Percentiles rank a stretch among this genome's conserved stretches.
phyloP scores from a whole-genome alignment of 2,888 invertebrate genomes.

The Tetragonisca angustula region DNA sequence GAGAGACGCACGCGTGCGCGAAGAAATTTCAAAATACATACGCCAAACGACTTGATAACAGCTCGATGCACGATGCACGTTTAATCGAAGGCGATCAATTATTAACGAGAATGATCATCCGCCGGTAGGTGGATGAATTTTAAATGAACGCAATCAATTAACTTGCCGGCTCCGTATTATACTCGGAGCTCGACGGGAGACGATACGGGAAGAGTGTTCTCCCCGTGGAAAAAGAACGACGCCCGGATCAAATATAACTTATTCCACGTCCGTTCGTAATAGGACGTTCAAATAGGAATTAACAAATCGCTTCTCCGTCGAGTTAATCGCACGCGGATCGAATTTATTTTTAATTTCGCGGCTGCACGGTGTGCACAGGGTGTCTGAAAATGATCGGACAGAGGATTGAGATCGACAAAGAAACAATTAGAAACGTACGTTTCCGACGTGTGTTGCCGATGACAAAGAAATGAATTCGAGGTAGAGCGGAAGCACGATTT shows the following conservation, averaged over 20 bases:
- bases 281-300: slow-evolving; percentile 19
- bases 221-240: neutral
- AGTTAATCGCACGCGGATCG: slow-evolving; percentile 12
- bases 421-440: neutral
- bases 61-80: neutral
- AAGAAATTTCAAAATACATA: neutral
- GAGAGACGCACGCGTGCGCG: neutral
- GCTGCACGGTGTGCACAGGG: too few relatives aligned
- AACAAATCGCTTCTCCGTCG: slow-evolving; percentile 9
- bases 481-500: too few relatives aligned
- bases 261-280: slow-evolving; percentile 6
- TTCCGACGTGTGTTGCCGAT: too few relatives aligned
- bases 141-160: slow-evolving; percentile 20
- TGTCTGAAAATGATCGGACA: too few relatives aligned
- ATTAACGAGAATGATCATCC: slow-evolving; percentile 10
- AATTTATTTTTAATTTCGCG: slow-evolving; percentile 25
- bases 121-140: slow-evolving; percentile 14
- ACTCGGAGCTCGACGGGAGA: neutral
- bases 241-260: slow-evolving; percentile 18
- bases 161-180: neutral
- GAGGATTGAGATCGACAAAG: neutral
- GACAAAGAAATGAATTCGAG: too few relatives aligned
- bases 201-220: neutral
- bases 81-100: slow-evolving; percentile 6
- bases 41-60: neutral